Percentiles rank a stretch among this genome's conserved stretches.
phyloP scores from a whole-genome alignment of 2,113 vertebrate species.

The Lucifuga dentata region DNA sequence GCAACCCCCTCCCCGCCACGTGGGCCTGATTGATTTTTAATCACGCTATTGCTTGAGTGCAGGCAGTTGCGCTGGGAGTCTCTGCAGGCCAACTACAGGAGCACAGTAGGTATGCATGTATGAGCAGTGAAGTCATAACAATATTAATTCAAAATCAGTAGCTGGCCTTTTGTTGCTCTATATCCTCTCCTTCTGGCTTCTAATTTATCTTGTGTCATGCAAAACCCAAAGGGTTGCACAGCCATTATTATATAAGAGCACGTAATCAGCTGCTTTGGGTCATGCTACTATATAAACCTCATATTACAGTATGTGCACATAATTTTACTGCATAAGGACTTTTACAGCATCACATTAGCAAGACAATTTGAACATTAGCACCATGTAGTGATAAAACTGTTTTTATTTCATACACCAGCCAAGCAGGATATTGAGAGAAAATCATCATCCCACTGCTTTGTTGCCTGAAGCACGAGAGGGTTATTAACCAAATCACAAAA shows the following conservation, averaged over 20 bases:
- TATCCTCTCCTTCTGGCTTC: slow-evolving; percentile 19
- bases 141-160: slow-evolving; percentile 48
- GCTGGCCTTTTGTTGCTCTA: slow-evolving; percentile 16
- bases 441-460: not conserved
- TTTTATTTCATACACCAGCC: not conserved
- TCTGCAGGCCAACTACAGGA: slow-evolving; percentile 32
- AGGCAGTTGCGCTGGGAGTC: slow-evolving; percentile 34
- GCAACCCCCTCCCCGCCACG: slow-evolving; percentile 38
- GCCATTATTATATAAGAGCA: not conserved
- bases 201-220: slow-evolving; percentile 28
- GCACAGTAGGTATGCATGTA: slow-evolving; percentile 38
- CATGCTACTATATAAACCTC: not conserved
- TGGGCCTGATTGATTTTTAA: slow-evolving; percentile 70
- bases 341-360: slow-evolving; percentile 12
- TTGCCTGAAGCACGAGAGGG: not conserved
- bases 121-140: slow-evolving; percentile 30
- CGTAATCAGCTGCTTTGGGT: not conserved
- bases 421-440: not conserved
- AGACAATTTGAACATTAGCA: not conserved
- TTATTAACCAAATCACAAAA: not conserved
- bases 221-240: slow-evolving; percentile 2
- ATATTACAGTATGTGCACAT: too few relatives aligned
- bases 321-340: not conserved
- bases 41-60: slow-evolving; percentile 36
- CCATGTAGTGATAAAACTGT: not conserved